phyloP scores from a whole-genome alignment of 2,888 invertebrate species.

The Resseliella maxima region DNA sequence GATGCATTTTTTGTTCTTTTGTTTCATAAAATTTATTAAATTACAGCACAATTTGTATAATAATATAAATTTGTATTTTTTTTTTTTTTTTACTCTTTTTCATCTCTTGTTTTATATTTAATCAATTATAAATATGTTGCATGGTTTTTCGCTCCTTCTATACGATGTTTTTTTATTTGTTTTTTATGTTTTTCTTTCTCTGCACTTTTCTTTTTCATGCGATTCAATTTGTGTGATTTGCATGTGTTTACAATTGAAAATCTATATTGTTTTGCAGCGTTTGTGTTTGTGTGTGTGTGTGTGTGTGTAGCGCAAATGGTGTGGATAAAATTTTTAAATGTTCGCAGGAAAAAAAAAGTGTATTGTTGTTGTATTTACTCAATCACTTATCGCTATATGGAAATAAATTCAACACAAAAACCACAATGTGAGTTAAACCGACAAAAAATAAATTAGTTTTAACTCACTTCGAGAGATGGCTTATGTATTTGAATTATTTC shows the following conservation, averaged over 20 bases:
- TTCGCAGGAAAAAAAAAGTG: neutral
- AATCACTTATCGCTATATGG: too few species aligned
- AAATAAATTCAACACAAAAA: neutral
- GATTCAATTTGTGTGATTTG: neutral
- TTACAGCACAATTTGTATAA: conserved; percentile 33
- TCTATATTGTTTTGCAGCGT: neutral
- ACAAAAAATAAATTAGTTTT: neutral
- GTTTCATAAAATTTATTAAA: conserved; percentile 18
- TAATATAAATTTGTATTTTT: conserved; percentile 26
- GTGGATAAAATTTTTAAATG: neutral
- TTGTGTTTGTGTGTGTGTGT: neutral
- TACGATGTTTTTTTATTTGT: neutral
- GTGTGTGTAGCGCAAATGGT: neutral
- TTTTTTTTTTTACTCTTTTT: too few species aligned
- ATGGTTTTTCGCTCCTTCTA: neutral
- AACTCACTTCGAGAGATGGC: neutral
- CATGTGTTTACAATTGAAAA: neutral
- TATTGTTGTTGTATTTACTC: too few species aligned
- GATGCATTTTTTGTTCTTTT: neutral
- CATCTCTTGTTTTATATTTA: conserved; percentile 11
- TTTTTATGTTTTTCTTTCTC: neutral
- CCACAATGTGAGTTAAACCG: neutral
- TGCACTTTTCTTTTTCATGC: neutral
- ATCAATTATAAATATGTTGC: conserved; percentile 20
- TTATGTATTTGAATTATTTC: neutral